Base-by-base conservation (phyloP, 2,888 invertebrate species). In the Octonoba sinensis region DNA sequence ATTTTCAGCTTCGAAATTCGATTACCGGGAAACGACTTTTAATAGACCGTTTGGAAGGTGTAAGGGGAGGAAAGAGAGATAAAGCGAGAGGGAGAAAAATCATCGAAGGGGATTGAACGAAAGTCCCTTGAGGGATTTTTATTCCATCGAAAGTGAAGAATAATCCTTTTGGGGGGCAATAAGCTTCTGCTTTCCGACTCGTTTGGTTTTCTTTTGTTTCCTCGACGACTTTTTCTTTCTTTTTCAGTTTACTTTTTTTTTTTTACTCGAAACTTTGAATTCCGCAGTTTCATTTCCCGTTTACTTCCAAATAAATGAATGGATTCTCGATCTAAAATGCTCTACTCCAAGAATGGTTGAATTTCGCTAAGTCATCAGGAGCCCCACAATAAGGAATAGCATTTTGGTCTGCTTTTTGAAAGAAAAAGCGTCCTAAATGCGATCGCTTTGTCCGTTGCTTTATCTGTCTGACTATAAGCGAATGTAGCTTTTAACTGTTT, bases 1-100 rank as follows among this genome's bases (percentile, higher is more conserved):
- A 74, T 66, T 65, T 59, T 51, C 59, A 67, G 75, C 75, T 75
- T 75, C 75, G 67, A 67, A 75, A 76, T 76, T 76, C 76, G 76
- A 76, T 76, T 76, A 76, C 76, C 49, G 67, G 59, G 75, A 75
- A 75, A 75, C 67, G 76, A 69, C 76, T 76, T 76, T 76, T 76
- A 76, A 76, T 76, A 69, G 76, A 69, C 60, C 69, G 62, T 76
- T 76, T 54, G 44, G 76, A 76, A 27, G 76, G 69, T 66, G 75
- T 67, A 67, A 51, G 44, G 67, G 75, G 56, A 56, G 54, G 69
- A 60, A 47, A 22, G 57, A 49, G 65, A 70, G 69, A 76, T 69
- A 76, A 69, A 69, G 73, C 47, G 71, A 27, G 64, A 27, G 74
- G 65, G 65, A 66, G 27, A 44, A 47, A 59, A 57, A 65, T 65